These are phyloP conservation scores for Conomelus anceps DNA, from an alignment of 2,888 invertebrate genomes.

Conservation along the genomic window DNA sequence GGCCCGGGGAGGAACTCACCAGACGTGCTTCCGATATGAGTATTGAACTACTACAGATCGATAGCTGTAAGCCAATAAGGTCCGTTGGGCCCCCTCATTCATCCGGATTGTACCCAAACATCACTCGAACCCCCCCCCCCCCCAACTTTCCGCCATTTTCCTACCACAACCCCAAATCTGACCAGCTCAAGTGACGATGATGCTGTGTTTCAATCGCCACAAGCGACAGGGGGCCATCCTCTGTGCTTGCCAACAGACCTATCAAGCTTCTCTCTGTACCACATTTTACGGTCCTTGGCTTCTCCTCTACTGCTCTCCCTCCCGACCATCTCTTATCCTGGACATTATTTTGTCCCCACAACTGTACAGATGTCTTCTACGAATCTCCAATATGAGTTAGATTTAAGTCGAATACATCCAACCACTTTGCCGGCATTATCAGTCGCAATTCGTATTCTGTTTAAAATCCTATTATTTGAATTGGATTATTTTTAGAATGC, in stretches of 20 bases:
- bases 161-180: not conserved
- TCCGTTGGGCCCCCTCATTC: not conserved
- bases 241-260: not conserved
- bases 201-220: not conserved
- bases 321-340: not conserved
- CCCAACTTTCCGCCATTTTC: too few relatives aligned
- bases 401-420: not conserved
- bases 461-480: too few relatives aligned
- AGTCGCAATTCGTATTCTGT: not conserved
- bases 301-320: not conserved
- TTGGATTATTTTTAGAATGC: too few relatives aligned
- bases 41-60: not conserved
- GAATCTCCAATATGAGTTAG: not conserved
- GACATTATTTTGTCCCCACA: not conserved
- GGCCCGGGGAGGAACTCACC: not conserved
- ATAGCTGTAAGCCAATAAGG: not conserved
- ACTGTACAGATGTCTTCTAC: not conserved
- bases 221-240: not conserved
- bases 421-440: not conserved
- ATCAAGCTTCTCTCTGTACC: not conserved
- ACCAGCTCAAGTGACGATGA: not conserved
- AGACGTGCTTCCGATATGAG: not conserved
- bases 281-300: not conserved
- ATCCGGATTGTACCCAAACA: not conserved
- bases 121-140: not conserved